These are phyloP conservation scores for Seira sanloemensis DNA, from an alignment of 2,888 invertebrate species.

Conservation along the genomic window DNA sequence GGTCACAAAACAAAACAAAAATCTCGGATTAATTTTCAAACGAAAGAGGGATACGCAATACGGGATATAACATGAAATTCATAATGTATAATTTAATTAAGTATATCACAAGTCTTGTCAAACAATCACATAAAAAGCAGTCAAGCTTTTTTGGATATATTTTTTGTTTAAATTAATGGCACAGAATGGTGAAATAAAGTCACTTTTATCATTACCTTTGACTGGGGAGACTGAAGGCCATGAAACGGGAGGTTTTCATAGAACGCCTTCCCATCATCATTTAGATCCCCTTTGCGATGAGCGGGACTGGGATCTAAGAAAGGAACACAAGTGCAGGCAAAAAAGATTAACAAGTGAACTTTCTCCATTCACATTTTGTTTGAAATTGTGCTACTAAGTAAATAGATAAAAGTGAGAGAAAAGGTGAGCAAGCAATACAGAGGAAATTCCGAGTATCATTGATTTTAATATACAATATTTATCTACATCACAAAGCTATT, in stretches of 20 bases:
- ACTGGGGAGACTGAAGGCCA: conserved; percentile 93
- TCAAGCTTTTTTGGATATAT: background rate
- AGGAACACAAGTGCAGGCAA: conserved; percentile 17
- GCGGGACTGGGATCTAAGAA: conserved; percentile 73
- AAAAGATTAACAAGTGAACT: background rate
- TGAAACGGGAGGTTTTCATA: conserved; percentile 97
- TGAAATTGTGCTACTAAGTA: background rate
- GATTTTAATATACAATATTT: no score
- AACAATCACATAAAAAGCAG: no score
- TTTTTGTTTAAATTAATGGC: conserved; percentile 5
- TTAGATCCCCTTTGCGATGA: conserved; percentile 75
- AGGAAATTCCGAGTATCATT: background rate
- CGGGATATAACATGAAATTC: no score
- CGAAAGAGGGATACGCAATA: background rate
- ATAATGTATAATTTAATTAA: no score
- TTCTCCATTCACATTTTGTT: background rate
- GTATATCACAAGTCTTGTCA: no score
- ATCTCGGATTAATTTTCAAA: background rate
- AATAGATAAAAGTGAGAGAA: conserved; percentile 16
- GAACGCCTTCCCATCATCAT: conserved; percentile 88
- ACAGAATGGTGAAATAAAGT: conserved; percentile 23
- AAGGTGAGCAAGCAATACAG: background rate
- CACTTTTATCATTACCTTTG: conserved; percentile 94
- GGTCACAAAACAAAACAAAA: background rate
- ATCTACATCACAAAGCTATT: no score